phyloP scores from a whole-genome alignment of 2,797 vertebrate genomes.

The Borostomias antarcticus region DNA sequence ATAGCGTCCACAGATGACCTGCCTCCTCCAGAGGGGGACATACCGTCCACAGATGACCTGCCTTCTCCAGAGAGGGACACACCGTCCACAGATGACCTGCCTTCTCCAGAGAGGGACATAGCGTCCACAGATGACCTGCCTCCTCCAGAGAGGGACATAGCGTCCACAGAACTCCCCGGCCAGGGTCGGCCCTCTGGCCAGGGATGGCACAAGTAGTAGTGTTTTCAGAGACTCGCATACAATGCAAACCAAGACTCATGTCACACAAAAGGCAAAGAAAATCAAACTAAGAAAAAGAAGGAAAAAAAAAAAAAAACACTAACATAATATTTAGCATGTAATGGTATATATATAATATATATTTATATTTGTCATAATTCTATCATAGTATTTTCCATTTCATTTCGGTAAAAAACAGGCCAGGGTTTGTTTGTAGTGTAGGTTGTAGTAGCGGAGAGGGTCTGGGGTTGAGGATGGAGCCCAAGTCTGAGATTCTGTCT shows the following conservation, averaged over 20 bases:
- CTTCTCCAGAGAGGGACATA: too few relatives aligned
- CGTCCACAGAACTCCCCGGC: too few relatives aligned
- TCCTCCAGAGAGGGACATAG: too few relatives aligned
- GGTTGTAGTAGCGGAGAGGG: slow-evolving; percentile 12
- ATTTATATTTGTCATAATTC: slow-evolving; percentile 47
- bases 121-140: too few relatives aligned
- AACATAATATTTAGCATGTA: slow-evolving; percentile 57
- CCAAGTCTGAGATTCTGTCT: neutral
- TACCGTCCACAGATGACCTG: too few relatives aligned
- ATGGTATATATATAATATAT: slow-evolving; percentile 43
- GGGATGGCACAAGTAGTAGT: slow-evolving; percentile 18
- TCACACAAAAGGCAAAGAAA: slow-evolving; percentile 21
- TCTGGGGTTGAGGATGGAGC: slow-evolving; percentile 15
- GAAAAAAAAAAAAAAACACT: slow-evolving; percentile 23
- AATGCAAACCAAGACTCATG: slow-evolving; percentile 29
- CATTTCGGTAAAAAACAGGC: slow-evolving; percentile 62
- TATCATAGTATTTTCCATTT: slow-evolving; percentile 61
- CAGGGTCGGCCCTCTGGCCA: too few relatives aligned
- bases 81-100: too few relatives aligned
- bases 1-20: too few relatives aligned
- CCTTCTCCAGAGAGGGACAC: too few relatives aligned
- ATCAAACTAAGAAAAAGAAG: slow-evolving; percentile 25
- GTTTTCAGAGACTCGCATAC: slow-evolving; percentile 33
- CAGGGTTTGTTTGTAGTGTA: slow-evolving; percentile 56
- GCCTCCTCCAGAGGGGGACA: too few relatives aligned